These are phyloP conservation scores for Zootermopsis nevadensis DNA, from an alignment of 2,888 invertebrate genomes.

Conservation along the genomic window DNA sequence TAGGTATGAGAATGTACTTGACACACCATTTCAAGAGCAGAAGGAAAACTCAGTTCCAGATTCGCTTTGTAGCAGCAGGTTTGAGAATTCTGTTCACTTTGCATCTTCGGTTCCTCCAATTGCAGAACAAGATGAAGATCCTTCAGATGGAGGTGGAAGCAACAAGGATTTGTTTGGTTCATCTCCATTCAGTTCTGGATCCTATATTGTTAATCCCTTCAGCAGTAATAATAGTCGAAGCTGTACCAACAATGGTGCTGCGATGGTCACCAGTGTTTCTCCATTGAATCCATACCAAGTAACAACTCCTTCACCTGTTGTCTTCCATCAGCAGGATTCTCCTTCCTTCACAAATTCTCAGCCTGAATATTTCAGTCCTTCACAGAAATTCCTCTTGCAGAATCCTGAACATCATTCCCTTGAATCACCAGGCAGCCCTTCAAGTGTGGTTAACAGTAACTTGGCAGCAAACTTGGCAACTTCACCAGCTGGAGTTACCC, in stretches of 20 bases:
- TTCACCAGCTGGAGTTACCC: slow-evolving; percentile 30
- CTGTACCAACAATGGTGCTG: not conserved
- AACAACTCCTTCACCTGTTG: slow-evolving; percentile 12
- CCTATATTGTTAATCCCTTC: slow-evolving; percentile 60
- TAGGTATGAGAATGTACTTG: slow-evolving; percentile 54
- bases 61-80: slow-evolving; percentile 11
- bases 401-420: not conserved
- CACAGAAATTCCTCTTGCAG: not conserved
- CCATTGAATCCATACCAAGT: slow-evolving; percentile 15
- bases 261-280: not conserved
- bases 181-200: slow-evolving; percentile 60
- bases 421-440: not conserved
- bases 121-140: slow-evolving; percentile 49
- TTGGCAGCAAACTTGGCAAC: not conserved
- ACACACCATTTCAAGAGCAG: slow-evolving; percentile 15
- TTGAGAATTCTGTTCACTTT: slow-evolving; percentile 44
- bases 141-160: slow-evolving; percentile 48
- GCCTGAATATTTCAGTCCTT: not conserved
- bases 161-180: slow-evolving; percentile 62
- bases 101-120: slow-evolving; percentile 47
- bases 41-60: slow-evolving; percentile 26
- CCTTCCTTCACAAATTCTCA: slow-evolving; percentile 1
- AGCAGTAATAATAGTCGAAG: slow-evolving; percentile 6
- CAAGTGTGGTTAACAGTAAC: not conserved
- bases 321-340: not conserved